Base-by-base conservation (phyloP, 2,888 invertebrate genomes). In the Barypeithes pellucidus region DNA sequence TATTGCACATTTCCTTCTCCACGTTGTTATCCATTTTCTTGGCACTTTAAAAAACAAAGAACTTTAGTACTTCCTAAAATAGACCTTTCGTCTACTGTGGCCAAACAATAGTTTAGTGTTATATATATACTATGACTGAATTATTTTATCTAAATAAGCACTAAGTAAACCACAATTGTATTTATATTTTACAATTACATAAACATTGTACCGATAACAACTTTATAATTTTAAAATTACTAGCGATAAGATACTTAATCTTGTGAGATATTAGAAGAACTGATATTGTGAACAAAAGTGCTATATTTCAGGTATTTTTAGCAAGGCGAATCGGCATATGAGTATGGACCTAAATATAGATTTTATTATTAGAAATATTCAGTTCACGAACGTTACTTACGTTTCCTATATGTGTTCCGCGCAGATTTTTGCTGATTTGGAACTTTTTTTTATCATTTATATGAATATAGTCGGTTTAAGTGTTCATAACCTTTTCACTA, bases 1-100 rank as follows among this genome's bases (percentile, higher is more conserved):
- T 83, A 60, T 80, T 81, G 77, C 83, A 83, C 67, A 83, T 79
- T 77, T 83, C 83, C 45, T 82, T 81, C 62, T 83, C 83, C 33
- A 81, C 77, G 63, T 77, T 77, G 22, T 54, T 72, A 63, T 81
- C 79, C 79, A 79, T 80, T 62, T 47, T 77, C 1, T 57, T 29
- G 20, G 50, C 47, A 63, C 63, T 50, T 29, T 18, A 18, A 63
- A 29, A 33, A 47, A 47, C 43, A 63, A 47, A 63, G 63, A 50
- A 29, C 62, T 8, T 14, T 54, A 18, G 16, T 29, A 16, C 33
- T 33, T 2, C 45, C 36, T 47, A 63, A 63, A 50, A 50, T 63
- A 63, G 33, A 33, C 14, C 22, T n/a, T 29, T 11, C 7, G 0
- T 33, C 33, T 63, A 20, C 22, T 60, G 60, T 20, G n/a, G 22